These are phyloP conservation scores for Actenoides lindsayi DNA, from an alignment of 2,113 vertebrate genomes.

Conservation along the genomic window DNA sequence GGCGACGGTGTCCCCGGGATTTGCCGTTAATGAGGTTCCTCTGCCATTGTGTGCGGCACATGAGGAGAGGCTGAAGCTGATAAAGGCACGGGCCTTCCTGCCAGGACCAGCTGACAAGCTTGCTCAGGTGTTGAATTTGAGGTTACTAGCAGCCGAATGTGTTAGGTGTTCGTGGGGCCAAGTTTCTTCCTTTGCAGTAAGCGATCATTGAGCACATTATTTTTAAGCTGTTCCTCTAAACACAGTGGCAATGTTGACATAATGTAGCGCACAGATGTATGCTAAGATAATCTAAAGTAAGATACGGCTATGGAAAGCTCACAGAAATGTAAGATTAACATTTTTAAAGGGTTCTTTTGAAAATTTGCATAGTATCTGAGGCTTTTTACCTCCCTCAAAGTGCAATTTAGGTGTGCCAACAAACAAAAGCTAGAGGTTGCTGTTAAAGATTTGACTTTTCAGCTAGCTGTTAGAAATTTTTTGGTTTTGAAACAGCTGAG, in stretches of 20 bases:
- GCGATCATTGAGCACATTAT: neutral
- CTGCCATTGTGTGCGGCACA: neutral
- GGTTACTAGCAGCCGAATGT: neutral
- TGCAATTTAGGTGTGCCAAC: neutral
- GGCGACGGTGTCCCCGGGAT: neutral
- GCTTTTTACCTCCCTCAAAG: neutral
- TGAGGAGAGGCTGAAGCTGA: neutral
- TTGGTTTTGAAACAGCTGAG: neutral
- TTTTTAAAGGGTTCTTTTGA: neutral
- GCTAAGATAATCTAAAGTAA: neutral
- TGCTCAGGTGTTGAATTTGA: neutral
- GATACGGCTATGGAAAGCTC: neutral
- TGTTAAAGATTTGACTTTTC: neutral
- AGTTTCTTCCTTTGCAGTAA: neutral
- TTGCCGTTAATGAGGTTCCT: slow-evolving; percentile 25
- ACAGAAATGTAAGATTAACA: neutral
- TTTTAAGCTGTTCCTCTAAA: neutral
- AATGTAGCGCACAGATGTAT: neutral
- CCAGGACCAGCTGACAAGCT: fast-evolving
- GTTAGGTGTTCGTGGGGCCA: neutral
- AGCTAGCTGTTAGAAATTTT: neutral
- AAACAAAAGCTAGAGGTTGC: neutral
- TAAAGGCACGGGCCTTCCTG: neutral
- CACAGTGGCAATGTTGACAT: neutral
- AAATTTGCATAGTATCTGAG: neutral